Base-by-base conservation (phyloP, 2,113 vertebrate species). In the Epinephelus lanceolatus region DNA sequence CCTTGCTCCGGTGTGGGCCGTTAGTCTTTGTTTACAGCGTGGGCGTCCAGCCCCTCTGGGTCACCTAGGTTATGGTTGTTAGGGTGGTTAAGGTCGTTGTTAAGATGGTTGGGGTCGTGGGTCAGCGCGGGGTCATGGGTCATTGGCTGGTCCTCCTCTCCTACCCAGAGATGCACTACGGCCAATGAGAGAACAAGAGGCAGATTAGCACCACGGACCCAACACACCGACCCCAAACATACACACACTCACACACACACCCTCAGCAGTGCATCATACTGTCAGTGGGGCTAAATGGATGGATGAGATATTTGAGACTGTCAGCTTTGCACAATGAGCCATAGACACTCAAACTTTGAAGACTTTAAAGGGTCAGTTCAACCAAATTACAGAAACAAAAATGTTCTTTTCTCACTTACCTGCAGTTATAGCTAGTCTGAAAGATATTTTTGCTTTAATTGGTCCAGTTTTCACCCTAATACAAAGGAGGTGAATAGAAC, bases 81-180 rank as follows among this genome's bases (percentile, higher is more conserved):
- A 88, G 91, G 87, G 87, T 93, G 92, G 92, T 87, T 92, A 87
- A 90, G 87, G 71, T 93, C 88, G 88, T 80, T 92, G 90, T 90
- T 91, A 81, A 90, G 90, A 71, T 92, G 94, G 93, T 92, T 94
- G 91, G 93, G 92, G 89, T 95, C 92, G 88, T 91, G 91, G 93
- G 91, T 92, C 91, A 95, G 91, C 72, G 86, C 75, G 78, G 92
- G 93, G 83, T 94, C 94, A 88, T 92, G 94, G 91, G 89, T 89
- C 93, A 93, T 90, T 85, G 87, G 89, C 92, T 94, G 92, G 84
- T 96, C 95, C 91, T 95, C 95, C 89, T 96, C 95, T 93, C 91
- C 91, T 84, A 93, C 92, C 96, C 96, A 96, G 86, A 94, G 94
- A 93, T 94, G 95, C 91, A 95, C 96, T 96, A 94, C 47, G 77